A percentile compares a stretch with the other conserved stretches of the same genome.
These are phyloP conservation scores for Cheilosia impressa DNA, from an alignment of 2,888 invertebrate genomes.

Conservation along the genomic window DNA sequence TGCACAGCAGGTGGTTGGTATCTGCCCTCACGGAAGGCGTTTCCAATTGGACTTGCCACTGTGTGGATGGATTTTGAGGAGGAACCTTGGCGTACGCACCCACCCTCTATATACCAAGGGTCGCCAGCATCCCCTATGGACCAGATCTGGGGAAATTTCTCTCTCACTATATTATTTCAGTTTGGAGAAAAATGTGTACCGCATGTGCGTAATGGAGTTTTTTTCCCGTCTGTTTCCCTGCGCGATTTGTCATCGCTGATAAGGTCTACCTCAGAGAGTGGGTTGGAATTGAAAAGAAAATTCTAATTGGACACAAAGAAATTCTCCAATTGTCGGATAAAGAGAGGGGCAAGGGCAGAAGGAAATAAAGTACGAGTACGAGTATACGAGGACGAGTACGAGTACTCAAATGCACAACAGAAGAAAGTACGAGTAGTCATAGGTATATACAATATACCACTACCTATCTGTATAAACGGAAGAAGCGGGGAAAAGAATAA, in stretches of 20 bases:
- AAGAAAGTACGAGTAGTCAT: constrained; percentile 9
- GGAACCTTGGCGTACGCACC: constrained; percentile 70
- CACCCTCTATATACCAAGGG: constrained; percentile 72
- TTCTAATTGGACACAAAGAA: constrained; percentile 73
- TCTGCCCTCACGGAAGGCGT: constrained; percentile 71
- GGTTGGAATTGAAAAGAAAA: constrained; percentile 55
- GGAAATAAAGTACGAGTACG: constrained; percentile 13
- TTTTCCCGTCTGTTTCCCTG: neutral
- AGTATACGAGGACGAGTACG: neutral
- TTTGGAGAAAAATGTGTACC: constrained; percentile 46
- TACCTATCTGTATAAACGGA: neutral
- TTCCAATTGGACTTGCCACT: constrained; percentile 68
- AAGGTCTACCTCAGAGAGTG: constrained; percentile 38
- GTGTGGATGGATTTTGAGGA: constrained; percentile 30
- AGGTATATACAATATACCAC: neutral
- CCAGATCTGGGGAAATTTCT: constrained; percentile 50
- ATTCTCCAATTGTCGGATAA: constrained; percentile 40
- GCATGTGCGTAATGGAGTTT: neutral
- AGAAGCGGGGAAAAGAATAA: constrained; percentile 41
- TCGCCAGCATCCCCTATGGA: constrained; percentile 59
- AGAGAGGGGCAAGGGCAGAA: neutral
- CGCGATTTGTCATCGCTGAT: constrained; percentile 21
- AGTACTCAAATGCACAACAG: constrained; percentile 59
- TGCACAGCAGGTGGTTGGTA: constrained; percentile 75
- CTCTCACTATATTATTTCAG: constrained; percentile 41